Evolutionary conservation across 2,113 vertebrate genomes (phyloP), one percentile per base, ranked within the genome.

Genomic region (Siniperca knerii): DNA sequence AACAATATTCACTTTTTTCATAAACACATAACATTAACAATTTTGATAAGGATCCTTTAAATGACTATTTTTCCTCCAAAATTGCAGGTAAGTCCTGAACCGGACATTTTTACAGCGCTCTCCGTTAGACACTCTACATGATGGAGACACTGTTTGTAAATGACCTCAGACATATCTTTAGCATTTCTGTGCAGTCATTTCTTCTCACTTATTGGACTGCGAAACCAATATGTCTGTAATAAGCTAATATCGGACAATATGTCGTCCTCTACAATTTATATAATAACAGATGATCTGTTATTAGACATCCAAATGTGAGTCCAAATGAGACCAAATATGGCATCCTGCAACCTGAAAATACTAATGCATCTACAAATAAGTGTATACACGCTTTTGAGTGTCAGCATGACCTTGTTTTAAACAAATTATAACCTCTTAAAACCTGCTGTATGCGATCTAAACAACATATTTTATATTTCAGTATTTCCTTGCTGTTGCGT

Each of bases 311-410:
- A 44, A 9, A 9, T 10, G 42, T 44, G 42, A 67, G 35, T 37
- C 44, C 44, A 64, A 75, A 62, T 33, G 21, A 66, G 48, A 67
- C 50, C 48, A 77, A 29, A 77, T 42, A 66, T 23, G 29, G 18
- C 18, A 54, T 69, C 29, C 16, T 29, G 29, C 16, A 13, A n/a
- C 35, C 50, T 8, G 20, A 40, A 55, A 55, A 40, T n/a, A 72
- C 12, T 21, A 42, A 2, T 55, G 48, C 21, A 66, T 54, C 44
- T 46, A 21, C 25, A 50, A 60, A 62, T 15, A 15, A 44, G 75
- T 25, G 50, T 29, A 29, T 29, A 29, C 29, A 29, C 29, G 29
- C 29, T 29, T 29, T 29, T 29, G 29, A 29, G 29, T 29, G 37
- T 58, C 40, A 60, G 11, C 40, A 29, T 23, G 40, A 69, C 54